phyloP scores from a whole-genome alignment of 2,888 invertebrate species.

The Phortica magna region DNA sequence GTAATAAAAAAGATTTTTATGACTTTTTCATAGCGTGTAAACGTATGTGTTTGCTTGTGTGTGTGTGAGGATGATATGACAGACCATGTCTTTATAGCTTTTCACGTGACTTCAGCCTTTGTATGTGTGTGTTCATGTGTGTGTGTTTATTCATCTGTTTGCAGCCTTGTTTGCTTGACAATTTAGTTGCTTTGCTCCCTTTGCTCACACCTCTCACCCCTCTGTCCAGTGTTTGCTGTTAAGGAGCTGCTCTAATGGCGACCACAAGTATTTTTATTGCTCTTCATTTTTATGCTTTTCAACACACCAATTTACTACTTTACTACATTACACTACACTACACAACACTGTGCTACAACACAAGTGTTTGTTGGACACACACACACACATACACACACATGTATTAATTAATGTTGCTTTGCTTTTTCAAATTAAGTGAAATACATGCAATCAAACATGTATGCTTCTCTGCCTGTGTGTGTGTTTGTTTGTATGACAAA shows the following conservation, averaged over 20 bases:
- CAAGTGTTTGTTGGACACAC: conserved; percentile 3
- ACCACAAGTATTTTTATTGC: conserved; percentile 62
- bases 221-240: conserved; percentile 5
- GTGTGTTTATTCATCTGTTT: not conserved
- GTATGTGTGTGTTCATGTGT: conserved; percentile 36
- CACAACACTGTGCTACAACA: not conserved
- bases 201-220: not conserved
- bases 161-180: conserved; percentile 55
- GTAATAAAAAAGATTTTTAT: conserved; percentile 67
- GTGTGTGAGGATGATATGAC: conserved; percentile 20
- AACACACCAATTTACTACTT: not conserved
- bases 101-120: not conserved
- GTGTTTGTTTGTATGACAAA: conserved; percentile 60
- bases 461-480: conserved; percentile 28
- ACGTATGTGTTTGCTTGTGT: conserved; percentile 21
- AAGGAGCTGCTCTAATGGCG: conserved; percentile 10
- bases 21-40: conserved; percentile 59
- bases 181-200: conserved; percentile 46
- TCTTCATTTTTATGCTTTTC: conserved; percentile 41
- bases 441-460: conserved; percentile 51
- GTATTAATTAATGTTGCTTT: conserved; percentile 66
- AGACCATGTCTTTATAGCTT: conserved; percentile 15
- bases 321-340: not conserved
- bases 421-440: conserved; percentile 68
- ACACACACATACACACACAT: conserved; percentile 38